These are phyloP conservation scores for Zaprionus bogoriensis DNA, from an alignment of 2,888 invertebrate species.

Conservation along the genomic window DNA sequence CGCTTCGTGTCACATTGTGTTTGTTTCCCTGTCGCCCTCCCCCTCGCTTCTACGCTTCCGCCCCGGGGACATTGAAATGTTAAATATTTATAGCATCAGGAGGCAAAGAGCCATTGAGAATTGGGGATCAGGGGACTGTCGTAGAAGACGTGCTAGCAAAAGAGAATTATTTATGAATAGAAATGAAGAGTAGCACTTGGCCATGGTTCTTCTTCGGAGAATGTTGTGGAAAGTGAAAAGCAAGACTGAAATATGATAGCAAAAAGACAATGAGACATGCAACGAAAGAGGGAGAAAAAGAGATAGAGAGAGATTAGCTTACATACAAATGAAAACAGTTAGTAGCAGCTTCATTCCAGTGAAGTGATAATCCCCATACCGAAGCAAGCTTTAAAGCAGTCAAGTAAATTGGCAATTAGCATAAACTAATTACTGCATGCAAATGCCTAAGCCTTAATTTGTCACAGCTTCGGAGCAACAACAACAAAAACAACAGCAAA, in stretches of 20 bases:
- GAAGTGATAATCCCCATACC: background rate
- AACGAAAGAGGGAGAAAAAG: background rate
- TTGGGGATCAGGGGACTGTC: background rate
- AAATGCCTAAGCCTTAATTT: constrained; percentile 3
- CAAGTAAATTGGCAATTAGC: constrained; percentile 11
- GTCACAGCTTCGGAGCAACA: background rate
- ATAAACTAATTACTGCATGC: constrained; percentile 16
- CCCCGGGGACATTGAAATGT: constrained; percentile 10
- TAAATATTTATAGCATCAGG: constrained; percentile 29
- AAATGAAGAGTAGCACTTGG: constrained; percentile 5
- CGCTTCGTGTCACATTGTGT: constrained; percentile 9
- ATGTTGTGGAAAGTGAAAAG: constrained; percentile 14
- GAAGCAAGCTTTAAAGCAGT: background rate
- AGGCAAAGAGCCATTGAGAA: background rate
- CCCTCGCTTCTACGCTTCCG: background rate
- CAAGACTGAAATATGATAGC: constrained; percentile 1
- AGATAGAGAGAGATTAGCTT: background rate
- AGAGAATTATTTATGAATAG: constrained; percentile 28
- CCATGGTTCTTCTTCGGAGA: background rate
- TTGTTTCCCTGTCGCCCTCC: background rate
- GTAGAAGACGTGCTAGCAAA: constrained; percentile 7
- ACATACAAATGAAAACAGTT: background rate
- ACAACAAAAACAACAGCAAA: background rate
- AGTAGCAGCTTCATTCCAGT: background rate
- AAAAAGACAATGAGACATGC: background rate